phyloP scores from a whole-genome alignment of 2,888 invertebrate species.

The Lamellibrachia satsuma region DNA sequence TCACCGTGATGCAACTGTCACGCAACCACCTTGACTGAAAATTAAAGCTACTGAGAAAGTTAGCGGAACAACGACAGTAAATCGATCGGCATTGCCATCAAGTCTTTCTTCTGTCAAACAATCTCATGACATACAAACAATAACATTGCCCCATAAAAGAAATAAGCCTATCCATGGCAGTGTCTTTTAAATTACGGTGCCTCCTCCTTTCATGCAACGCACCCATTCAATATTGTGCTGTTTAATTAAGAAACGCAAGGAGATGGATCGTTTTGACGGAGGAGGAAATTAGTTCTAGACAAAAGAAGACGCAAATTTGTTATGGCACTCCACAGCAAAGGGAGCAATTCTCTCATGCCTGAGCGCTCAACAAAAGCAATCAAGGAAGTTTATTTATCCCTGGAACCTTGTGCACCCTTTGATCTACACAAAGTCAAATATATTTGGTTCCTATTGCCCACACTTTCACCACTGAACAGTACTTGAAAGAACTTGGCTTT shows the following conservation, averaged over 20 bases:
- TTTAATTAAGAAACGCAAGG: neutral
- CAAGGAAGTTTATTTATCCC: neutral
- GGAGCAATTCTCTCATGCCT: neutral
- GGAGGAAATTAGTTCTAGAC: conserved; percentile 6
- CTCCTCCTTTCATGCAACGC: neutral
- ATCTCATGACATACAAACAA: neutral
- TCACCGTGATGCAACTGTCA: neutral
- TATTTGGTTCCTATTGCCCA: neutral
- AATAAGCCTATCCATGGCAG: neutral
- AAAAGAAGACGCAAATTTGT: neutral
- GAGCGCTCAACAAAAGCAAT: neutral
- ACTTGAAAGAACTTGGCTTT: conserved; percentile 1
- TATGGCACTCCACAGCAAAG: neutral
- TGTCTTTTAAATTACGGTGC: neutral
- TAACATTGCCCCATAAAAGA: neutral
- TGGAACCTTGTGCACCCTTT: neutral
- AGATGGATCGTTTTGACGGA: neutral
- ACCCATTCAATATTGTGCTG: neutral
- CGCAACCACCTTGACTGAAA: neutral
- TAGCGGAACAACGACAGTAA: neutral
- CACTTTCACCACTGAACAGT: neutral
- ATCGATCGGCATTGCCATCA: neutral
- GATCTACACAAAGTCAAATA: neutral
- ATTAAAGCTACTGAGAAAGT: conserved; percentile 10
- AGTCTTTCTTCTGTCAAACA: neutral